Percentiles rank a stretch among this genome's conserved stretches.
These are phyloP conservation scores for Andrena bucephala DNA, from an alignment of 2,888 invertebrate genomes.

Conservation along the genomic window DNA sequence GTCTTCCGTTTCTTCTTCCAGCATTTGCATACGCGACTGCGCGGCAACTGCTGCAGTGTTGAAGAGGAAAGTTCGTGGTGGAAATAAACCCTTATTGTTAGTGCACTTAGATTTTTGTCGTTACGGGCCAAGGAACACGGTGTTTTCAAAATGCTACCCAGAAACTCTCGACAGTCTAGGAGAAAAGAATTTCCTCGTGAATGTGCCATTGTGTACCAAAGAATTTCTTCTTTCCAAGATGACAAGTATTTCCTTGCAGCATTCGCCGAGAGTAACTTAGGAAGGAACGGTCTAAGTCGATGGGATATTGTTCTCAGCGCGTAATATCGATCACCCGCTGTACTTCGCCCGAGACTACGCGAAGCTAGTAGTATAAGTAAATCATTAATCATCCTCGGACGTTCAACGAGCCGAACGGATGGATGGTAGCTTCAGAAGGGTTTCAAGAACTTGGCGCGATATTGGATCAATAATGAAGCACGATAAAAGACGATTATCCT, in stretches of 20 bases:
- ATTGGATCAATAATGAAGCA: not conserved
- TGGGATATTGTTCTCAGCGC: not conserved
- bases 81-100: not conserved
- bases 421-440: slow-evolving; percentile 1
- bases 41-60: too few species aligned
- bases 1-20: not conserved
- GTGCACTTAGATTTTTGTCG: not conserved
- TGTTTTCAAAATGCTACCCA: not conserved
- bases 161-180: not conserved
- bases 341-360: not conserved
- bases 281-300: not conserved
- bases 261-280: not conserved
- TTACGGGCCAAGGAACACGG: not conserved
- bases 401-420: not conserved
- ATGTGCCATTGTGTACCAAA: not conserved
- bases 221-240: not conserved
- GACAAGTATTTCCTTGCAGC: not conserved
- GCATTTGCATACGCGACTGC: not conserved
- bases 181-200: not conserved
- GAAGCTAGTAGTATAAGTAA: slow-evolving; percentile 14
- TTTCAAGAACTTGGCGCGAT: not conserved
- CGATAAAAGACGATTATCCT: not conserved
- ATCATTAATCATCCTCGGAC: slow-evolving; percentile 15
- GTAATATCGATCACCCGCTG: not conserved
- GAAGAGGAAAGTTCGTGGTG: not conserved